Conservation (phyloP, 2,888 invertebrate species). For the Raillietiella orientalis region DNA sequence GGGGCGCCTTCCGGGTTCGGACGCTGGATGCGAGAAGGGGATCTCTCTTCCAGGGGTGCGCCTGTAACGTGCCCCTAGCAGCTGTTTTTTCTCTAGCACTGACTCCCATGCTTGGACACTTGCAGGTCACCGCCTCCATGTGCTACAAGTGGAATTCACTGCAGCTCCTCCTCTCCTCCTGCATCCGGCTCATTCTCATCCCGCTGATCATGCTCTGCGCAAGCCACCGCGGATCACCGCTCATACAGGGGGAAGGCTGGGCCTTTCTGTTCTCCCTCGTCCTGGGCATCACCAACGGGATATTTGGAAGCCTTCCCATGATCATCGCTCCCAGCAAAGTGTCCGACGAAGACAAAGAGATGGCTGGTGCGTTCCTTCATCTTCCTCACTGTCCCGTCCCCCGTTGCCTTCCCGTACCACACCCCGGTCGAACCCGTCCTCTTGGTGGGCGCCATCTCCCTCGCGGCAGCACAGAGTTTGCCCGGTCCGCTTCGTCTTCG, state of each 20-base stretch:
- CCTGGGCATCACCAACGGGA: conserved; percentile 51
- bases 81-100: no score
- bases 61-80: no score
- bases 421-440: no score
- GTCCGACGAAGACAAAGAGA: conserved; percentile 48
- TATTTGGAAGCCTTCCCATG: conserved; percentile 72
- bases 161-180: conserved; percentile 37
- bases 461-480: no score
- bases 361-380: conserved; percentile 28
- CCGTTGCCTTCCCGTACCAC: no score
- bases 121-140: conserved; percentile 40
- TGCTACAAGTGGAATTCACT: conserved; percentile 52
- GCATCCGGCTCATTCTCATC: conserved; percentile 34
- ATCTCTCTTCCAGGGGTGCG: no score
- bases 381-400: no score
- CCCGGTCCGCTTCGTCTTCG: no score
- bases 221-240: conserved; percentile 35
- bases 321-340: conserved; percentile 62
- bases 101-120: no score
- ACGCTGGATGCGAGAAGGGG: no score
- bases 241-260: conserved; percentile 27
- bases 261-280: conserved; percentile 28
- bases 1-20: no score
- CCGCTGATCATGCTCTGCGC: conserved; percentile 51
- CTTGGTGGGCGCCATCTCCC: no score